A percentile compares a stretch with the other conserved stretches of the same genome.
phyloP scores from a whole-genome alignment of 2,888 invertebrate species.

The Drosophila mimetica region DNA sequence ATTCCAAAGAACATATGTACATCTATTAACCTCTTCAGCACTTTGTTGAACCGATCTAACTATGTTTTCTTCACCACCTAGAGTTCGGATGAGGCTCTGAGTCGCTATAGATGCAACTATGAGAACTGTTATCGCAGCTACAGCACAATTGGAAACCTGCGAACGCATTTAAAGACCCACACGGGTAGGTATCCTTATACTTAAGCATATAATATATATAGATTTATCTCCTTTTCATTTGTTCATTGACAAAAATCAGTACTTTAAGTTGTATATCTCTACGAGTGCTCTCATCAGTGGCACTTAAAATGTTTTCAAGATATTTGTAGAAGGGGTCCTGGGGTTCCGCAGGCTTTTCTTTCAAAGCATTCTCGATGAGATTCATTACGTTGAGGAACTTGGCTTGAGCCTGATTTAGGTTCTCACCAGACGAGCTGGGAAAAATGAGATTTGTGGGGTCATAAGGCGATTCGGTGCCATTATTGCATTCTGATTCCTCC shows the following conservation, averaged over 20 bases:
- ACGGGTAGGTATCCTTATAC: slow-evolving; percentile 88
- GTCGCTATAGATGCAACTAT: slow-evolving; percentile 94
- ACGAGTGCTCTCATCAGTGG: slow-evolving; percentile 39
- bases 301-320: slow-evolving; percentile 45
- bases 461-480: background rate
- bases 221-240: no score
- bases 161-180: slow-evolving; percentile 98
- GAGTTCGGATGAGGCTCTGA: slow-evolving; percentile 84
- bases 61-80: slow-evolving; percentile 37
- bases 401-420: slow-evolving; percentile 12
- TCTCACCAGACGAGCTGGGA: background rate
- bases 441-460: no score
- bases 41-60: slow-evolving; percentile 1
- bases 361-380: slow-evolving; percentile 30
- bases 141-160: slow-evolving; percentile 96
- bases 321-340: slow-evolving; percentile 51
- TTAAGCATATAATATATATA: background rate
- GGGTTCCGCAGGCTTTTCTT: slow-evolving; percentile 11
- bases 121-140: slow-evolving; percentile 94
- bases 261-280: slow-evolving; percentile 47
- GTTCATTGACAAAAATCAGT: slow-evolving; percentile 40
- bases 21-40: background rate
- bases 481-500: background rate
- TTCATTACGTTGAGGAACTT: slow-evolving; percentile 41
- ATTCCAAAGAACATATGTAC: slow-evolving; percentile 7